Percentiles rank a stretch among this genome's conserved stretches.
These are phyloP conservation scores for Halcyon malimbica DNA, from an alignment of 2,113 vertebrate species.

Conservation along the genomic window DNA sequence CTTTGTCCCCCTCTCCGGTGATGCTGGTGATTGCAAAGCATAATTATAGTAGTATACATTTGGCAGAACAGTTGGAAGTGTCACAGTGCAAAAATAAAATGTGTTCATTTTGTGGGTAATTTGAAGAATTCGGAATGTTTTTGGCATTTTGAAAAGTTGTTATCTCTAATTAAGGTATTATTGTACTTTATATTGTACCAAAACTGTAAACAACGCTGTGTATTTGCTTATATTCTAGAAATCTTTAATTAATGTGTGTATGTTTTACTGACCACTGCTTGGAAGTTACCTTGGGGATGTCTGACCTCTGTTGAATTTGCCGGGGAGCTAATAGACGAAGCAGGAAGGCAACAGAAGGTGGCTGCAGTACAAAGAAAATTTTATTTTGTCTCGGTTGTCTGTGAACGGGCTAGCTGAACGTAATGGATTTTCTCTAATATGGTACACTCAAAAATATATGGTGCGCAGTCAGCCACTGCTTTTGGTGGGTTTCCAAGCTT, in stretches of 20 bases:
- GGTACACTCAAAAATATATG: not conserved
- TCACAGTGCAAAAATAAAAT: slow-evolving; percentile 67
- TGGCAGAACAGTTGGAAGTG: slow-evolving; percentile 71
- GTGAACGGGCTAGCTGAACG: not conserved
- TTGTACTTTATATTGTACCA: slow-evolving; percentile 49
- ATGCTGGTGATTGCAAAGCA: slow-evolving; percentile 47
- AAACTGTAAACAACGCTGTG: slow-evolving; percentile 57
- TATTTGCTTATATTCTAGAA: slow-evolving; percentile 38
- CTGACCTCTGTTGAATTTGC: not conserved
- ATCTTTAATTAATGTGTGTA: not conserved
- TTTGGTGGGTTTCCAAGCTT: not conserved
- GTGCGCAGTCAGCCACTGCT: not conserved
- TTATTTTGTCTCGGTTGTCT: not conserved
- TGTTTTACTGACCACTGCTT: not conserved
- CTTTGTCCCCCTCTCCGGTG: slow-evolving; percentile 55
- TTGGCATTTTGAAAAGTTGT: slow-evolving; percentile 57
- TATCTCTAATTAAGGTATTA: slow-evolving; percentile 63
- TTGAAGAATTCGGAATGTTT: slow-evolving; percentile 44
- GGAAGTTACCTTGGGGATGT: not conserved
- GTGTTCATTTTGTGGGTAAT: slow-evolving; percentile 64
- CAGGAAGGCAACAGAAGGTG: not conserved
- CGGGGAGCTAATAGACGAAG: not conserved
- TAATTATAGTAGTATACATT: slow-evolving; percentile 64
- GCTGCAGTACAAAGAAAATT: not conserved
- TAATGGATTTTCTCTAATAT: not conserved